Evolutionary conservation across 1,140 invertebrate genomes (phyloP), one percentile per base, ranked within the genome.

Genomic region (Diplogasteroides magnus): DNA sequence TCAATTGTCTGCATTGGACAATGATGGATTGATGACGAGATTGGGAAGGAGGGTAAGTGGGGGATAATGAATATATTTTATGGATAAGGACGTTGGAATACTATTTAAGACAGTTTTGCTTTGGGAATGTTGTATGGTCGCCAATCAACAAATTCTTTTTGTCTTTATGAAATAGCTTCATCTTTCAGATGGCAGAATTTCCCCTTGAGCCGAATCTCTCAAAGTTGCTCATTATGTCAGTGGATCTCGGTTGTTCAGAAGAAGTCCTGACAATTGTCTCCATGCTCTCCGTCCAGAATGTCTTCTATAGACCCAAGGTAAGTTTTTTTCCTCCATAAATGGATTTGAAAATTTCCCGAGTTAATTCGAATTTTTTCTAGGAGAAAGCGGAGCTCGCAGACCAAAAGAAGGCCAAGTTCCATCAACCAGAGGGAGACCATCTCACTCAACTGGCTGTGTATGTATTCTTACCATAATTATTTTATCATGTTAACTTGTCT

Each of bases 221-320:
- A 0, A 99, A 99, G 86, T 95, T 98, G 89, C 86, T 99, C 0
- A 98, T 99, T 58, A 98, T 98, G 94, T 97, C 94, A 0, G 96
- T 98, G 0, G 91, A 97, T 31, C 85, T 98, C n/a, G 91, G 93
- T 73, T 99, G 96, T 81, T 96, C 93, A 1, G 97, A 99, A 84
- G 97, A 99, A 86, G 91, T 98, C 66, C 85, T 99, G 0, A 98
- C 97, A 0, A 93, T 99, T 67, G 95, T 99, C 0, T 97, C 94
- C 1, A 98, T 99, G 96, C 85, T 99, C 2, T 96, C 92, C 64
- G 94, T 98, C 0, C 94, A 99, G 83, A 97, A 98, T 86, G 94
- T 98, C 0, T 99, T 99, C 85, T 99, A 99, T 83, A 86, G 90
- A 82, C 87, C 87, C 13, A 88, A 88, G 82, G 85, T 86, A 73